Evolutionary conservation across 35 echinoderm and acorn worm species (phyloP).

Genomic region (Stichopus chloronotus): DNA sequence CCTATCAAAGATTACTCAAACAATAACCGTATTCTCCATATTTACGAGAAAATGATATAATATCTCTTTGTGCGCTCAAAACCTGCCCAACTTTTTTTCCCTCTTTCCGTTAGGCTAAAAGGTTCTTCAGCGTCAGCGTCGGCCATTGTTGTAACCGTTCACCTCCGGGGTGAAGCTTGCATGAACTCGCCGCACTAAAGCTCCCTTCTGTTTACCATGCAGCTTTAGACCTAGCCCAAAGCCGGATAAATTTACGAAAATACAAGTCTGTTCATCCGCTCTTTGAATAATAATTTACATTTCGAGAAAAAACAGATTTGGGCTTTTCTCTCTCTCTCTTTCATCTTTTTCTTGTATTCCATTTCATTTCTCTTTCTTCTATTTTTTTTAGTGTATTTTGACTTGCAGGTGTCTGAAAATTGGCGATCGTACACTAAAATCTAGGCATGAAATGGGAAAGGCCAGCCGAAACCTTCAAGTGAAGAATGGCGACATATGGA

Average conservation of each 20-base stretch:
- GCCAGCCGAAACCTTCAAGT: too few species aligned
- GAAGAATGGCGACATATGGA: too few species aligned
- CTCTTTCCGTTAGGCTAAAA: not conserved
- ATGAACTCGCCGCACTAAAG: not conserved
- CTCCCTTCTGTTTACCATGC: not conserved
- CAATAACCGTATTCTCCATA: not conserved
- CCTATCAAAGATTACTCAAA: constrained; percentile 42
- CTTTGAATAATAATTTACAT: constrained; percentile 54
- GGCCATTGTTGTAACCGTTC: constrained; percentile 9
- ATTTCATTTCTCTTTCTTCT: not conserved
- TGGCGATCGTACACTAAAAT: not conserved
- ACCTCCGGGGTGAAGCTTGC: constrained; percentile 10
- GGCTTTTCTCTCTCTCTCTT: not conserved
- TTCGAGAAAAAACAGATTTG: constrained; percentile 51
- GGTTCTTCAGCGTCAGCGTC: not conserved
- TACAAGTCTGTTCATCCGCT: constrained; percentile 36
- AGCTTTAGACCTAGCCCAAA: constrained; percentile 34
- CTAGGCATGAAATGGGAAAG: too few species aligned
- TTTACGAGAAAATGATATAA: constrained; percentile 43
- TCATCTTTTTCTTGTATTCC: not conserved
- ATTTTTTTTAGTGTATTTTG: not conserved
- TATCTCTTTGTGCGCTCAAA: constrained; percentile 19
- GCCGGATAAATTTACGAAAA: not conserved
- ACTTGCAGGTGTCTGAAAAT: constrained; percentile 8
- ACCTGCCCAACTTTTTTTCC: not conserved